These are phyloP conservation scores for Meandrina meandrites DNA, from an alignment of 92 coral and sea anemone genomes.

Conservation along the genomic window DNA sequence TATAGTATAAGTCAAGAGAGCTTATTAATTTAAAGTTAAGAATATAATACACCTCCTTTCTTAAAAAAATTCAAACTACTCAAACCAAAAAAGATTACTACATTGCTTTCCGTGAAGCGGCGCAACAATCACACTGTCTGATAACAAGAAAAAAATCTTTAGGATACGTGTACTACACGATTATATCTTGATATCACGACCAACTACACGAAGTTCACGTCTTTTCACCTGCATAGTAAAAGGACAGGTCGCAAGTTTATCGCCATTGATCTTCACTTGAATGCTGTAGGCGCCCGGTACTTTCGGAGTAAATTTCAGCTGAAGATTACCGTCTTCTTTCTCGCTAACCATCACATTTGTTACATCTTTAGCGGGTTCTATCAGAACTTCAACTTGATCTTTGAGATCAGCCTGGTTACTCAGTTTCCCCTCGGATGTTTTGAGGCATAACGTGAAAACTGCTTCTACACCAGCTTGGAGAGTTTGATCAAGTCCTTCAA, in stretches of 20 bases:
- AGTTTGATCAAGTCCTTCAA: neutral
- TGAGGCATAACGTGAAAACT: neutral
- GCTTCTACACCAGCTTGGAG: neutral
- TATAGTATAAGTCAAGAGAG: no score
- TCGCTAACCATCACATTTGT: neutral
- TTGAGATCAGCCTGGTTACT: neutral
- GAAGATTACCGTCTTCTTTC: neutral
- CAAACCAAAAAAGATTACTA: no score
- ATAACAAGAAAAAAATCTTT: no score
- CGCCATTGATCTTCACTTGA: constrained; percentile 7
- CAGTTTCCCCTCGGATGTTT: neutral
- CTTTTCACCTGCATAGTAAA: neutral
- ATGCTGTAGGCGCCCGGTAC: neutral
- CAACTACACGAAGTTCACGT: neutral
- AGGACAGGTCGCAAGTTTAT: constrained; percentile 9
- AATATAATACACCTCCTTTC: no score
- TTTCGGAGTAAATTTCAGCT: neutral
- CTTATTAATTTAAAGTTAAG: no score
- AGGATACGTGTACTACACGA: no score
- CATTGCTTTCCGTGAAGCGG: no score
- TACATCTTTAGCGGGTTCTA: neutral
- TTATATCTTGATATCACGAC: no score
- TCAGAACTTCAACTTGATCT: constrained; percentile 3
- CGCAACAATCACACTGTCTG: no score
- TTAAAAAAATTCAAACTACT: no score